Base-by-base conservation (phyloP, 2,888 invertebrate genomes). In the Timema cristinae region DNA sequence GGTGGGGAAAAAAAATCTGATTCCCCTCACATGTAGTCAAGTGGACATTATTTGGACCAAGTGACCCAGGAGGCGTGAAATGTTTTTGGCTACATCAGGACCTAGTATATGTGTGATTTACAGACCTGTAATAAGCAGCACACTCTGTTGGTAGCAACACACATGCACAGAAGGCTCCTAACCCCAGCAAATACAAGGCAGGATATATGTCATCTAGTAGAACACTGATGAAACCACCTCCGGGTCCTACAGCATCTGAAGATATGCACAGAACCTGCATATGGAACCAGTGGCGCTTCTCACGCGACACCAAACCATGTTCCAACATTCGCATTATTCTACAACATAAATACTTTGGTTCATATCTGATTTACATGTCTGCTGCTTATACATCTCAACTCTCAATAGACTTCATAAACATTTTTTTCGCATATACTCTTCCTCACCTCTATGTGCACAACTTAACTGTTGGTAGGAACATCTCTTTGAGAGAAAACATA, bases 301-400 rank as follows among this genome's bases (percentile, higher is more conserved):
- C 72, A 13, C 72, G 66, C 13, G 51, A 48, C 32, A 69, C 16
- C 6, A 72, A 67, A 7, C 72, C 72, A 54, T 66, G 63, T 48
- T 72, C 66, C 13, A 67, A 56, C 56, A 71, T 49, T 16, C 68
- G 68, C 15, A 68, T 8, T 52, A 68, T n/a, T 10, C 68, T 68
- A 50, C 49, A 10, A 67, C 6, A 70, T 11, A 70, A 32, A 13
- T 54, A 54, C 4, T 54, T 54, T 1, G 1, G 16, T 56, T 15
- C 11, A 15, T 56, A 15, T 15, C 1, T 56, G 7, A n/a, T 10
- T 15, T 56, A n/a, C 9, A 56, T 10, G 7, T 56, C 1, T 9
- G 16, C 56, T 1, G 9, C 16, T 56, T 56, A 16, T 16, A 15
- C 56, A 56, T 15, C 7, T 11, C 0, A 56, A 56, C n/a, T 1